phyloP scores from a whole-genome alignment of 2,888 invertebrate genomes.

The Ryuthela nishihirai region DNA sequence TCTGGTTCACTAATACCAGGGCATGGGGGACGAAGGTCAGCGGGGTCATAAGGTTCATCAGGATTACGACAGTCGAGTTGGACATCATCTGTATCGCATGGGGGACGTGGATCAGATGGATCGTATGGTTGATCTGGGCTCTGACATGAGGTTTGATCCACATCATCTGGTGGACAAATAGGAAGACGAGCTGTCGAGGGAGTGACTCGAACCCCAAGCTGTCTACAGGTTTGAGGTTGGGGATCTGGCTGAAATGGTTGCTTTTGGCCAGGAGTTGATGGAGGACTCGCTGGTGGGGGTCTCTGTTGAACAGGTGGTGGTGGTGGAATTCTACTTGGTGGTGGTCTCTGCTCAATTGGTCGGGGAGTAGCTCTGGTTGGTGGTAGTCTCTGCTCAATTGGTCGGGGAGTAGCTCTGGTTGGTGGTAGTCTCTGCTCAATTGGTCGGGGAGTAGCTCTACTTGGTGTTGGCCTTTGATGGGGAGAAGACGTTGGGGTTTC shows the following conservation, averaged over 20 bases:
- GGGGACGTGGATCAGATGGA: constrained; percentile 19
- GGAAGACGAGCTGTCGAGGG: constrained; percentile 18
- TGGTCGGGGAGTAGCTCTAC: no score
- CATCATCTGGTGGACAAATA: constrained; percentile 5
- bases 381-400: no score
- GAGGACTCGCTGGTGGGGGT: no score
- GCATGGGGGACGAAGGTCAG: constrained; percentile 23
- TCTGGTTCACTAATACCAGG: not conserved
- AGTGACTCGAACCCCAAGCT: constrained; percentile 9
- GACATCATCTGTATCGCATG: constrained; percentile 2
- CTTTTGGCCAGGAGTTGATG: not conserved
- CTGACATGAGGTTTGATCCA: constrained; percentile 7
- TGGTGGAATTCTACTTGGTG: no score
- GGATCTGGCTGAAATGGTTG: constrained; percentile 18
- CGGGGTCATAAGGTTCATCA: constrained; percentile 15
- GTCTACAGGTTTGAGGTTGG: constrained; percentile 10
- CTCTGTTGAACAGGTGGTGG: no score
- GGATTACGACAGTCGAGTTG: constrained; percentile 4
- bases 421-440: no score
- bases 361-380: no score
- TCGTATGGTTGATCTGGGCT: constrained; percentile 7
- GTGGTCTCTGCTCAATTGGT: no score
- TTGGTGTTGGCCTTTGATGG: no score
- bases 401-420: no score
- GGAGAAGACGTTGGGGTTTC: no score